phyloP scores from a whole-genome alignment of 1,140 invertebrate species.

The Brachionus asplanchnoidis region DNA sequence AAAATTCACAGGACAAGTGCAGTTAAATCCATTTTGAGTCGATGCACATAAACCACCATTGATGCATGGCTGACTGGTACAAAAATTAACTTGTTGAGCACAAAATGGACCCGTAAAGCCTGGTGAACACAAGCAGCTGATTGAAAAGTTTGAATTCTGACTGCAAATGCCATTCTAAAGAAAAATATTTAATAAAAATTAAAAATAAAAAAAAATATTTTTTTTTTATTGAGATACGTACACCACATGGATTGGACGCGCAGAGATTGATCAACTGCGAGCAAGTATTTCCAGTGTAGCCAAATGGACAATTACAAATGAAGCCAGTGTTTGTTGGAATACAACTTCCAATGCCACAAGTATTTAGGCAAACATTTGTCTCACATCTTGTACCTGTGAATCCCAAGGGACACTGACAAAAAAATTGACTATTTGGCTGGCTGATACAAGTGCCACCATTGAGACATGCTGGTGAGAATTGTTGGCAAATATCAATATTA shows the following conservation, averaged over 20 bases:
- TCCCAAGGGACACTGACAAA: constrained; percentile 60
- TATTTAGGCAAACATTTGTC: constrained; percentile 40
- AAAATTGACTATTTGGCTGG: constrained; percentile 67
- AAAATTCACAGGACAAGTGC: constrained; percentile 30
- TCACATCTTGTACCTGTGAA: constrained; percentile 29
- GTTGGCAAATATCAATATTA: background rate
- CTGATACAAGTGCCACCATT: constrained; percentile 70
- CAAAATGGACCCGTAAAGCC: constrained; percentile 60
- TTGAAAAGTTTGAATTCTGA: background rate
- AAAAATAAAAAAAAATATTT: background rate
- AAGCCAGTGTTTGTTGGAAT: background rate
- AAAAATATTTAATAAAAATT: background rate
- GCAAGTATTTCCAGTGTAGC: constrained; percentile 56
- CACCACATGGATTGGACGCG: constrained; percentile 64
- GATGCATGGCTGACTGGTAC: constrained; percentile 75
- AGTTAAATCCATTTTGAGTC: constrained; percentile 47
- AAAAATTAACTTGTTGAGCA: constrained; percentile 85
- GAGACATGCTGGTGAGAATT: constrained; percentile 64
- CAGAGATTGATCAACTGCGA: constrained; percentile 84
- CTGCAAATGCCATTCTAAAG: constrained; percentile 10
- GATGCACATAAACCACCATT: constrained; percentile 45
- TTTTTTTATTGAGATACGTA: background rate
- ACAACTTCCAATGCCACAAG: constrained; percentile 42
- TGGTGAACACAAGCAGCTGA: constrained; percentile 42
- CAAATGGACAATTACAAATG: constrained; percentile 72